Percentiles rank a stretch among this genome's conserved stretches.
phyloP scores from a whole-genome alignment of 1,140 invertebrate genomes.

The Lysiphlebus fabarum region DNA sequence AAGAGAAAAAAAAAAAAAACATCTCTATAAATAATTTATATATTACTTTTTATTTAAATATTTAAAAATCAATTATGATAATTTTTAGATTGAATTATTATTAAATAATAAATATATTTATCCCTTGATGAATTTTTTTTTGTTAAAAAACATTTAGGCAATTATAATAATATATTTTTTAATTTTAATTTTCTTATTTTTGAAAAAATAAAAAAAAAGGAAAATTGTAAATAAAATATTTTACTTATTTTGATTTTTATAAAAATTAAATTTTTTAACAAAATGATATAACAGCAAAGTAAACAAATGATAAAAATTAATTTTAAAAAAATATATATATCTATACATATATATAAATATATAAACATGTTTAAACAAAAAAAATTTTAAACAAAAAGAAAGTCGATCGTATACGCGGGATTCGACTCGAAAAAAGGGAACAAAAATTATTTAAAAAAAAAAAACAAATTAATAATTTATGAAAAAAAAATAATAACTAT shows the following conservation, averaged over 20 bases:
- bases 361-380: too few species aligned
- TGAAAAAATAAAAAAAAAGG: constrained; percentile 8
- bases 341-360: too few species aligned
- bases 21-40: constrained; percentile 1
- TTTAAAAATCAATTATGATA: constrained; percentile 4
- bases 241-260: constrained; percentile 1
- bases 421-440: constrained; percentile 10
- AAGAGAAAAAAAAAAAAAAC: constrained; percentile 1
- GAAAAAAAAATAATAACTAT: neutral
- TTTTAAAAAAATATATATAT: too few species aligned
- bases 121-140: too few species aligned
- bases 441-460: constrained; percentile 6
- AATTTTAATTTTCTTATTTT: neutral
- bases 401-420: constrained; percentile 8
- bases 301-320: neutral
- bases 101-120: too few species aligned
- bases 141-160: too few species aligned
- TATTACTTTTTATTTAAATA: constrained; percentile 10
- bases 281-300: neutral
- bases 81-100: too few species aligned
- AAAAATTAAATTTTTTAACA: constrained; percentile 1
- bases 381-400: too few species aligned
- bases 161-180: too few species aligned
- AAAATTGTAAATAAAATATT: constrained; percentile 18
- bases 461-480: neutral